Conservation (phyloP, 2,113 vertebrate species). For the Megaleporinus macrocephalus region DNA sequence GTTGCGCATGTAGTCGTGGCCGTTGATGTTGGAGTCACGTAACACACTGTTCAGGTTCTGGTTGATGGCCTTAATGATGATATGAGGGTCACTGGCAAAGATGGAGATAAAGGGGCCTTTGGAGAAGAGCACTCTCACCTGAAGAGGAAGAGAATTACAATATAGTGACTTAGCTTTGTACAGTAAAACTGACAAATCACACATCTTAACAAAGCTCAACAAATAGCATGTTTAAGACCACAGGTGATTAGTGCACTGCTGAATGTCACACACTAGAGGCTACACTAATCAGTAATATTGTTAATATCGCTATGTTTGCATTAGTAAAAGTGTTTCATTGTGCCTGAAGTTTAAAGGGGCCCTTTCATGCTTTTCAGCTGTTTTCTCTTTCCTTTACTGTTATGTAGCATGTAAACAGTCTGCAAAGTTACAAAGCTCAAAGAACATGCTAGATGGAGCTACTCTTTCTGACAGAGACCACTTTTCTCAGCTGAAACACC, state of each 20-base stretch:
- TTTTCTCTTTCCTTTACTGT: too few relatives aligned
- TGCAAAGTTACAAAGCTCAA: too few relatives aligned
- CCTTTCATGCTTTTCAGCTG: too few relatives aligned
- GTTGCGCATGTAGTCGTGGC: constrained; percentile 97
- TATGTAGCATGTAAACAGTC: too few relatives aligned
- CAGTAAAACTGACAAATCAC: not conserved
- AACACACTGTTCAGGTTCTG: constrained; percentile 97
- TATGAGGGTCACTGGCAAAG: constrained; percentile 97
- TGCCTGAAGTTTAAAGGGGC: too few relatives aligned
- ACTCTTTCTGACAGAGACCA: too few relatives aligned
- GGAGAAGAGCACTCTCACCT: constrained; percentile 95
- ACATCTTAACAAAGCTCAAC: not conserved
- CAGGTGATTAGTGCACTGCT: not conserved
- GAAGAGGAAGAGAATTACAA: constrained; percentile 27
- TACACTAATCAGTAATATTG: too few relatives aligned
- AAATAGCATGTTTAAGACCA: not conserved
- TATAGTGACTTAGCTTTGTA: not conserved
- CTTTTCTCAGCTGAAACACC: too few relatives aligned
- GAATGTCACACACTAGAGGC: not conserved
- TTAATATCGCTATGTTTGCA: too few relatives aligned
- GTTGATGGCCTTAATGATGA: constrained; percentile 98
- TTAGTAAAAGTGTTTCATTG: too few relatives aligned
- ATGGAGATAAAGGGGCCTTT: constrained; percentile 97
- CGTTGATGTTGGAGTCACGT: constrained; percentile 96
- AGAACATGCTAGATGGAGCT: too few relatives aligned